These are phyloP conservation scores for Pterocles burchelli DNA, from an alignment of 2,113 vertebrate genomes.

Conservation along the genomic window DNA sequence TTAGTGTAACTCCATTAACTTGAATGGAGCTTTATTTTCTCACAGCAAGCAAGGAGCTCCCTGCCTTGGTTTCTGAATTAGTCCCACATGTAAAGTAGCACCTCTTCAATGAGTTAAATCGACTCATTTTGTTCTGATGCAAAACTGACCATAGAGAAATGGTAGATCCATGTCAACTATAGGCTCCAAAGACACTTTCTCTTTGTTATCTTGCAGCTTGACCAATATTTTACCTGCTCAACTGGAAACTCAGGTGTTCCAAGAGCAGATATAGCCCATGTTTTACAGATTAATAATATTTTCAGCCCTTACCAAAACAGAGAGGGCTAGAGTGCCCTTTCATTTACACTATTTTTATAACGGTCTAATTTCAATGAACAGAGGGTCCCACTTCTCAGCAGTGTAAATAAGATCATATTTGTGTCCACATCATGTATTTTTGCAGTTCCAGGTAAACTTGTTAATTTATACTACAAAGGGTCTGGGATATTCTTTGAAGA, in stretches of 20 bases:
- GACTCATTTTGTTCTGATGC: not conserved
- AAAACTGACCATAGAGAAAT: not conserved
- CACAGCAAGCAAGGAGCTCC: not conserved
- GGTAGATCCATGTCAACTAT: not conserved
- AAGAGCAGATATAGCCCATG: not conserved
- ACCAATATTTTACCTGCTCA: not conserved
- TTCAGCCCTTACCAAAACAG: not conserved
- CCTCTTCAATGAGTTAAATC: not conserved
- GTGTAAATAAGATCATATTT: not conserved
- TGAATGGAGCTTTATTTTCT: not conserved
- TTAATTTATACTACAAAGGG: not conserved
- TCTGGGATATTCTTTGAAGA: not conserved
- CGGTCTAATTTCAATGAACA: not conserved
- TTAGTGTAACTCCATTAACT: constrained; percentile 26
- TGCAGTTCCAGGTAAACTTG: not conserved
- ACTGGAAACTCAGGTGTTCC: not conserved
- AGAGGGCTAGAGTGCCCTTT: not conserved
- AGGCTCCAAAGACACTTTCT: not conserved
- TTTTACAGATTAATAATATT: not conserved
- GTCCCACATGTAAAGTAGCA: not conserved
- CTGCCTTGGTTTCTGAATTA: not conserved
- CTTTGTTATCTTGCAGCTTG: not conserved
- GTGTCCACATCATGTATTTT: not conserved
- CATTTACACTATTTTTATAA: not conserved
- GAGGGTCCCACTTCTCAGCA: not conserved